Conservation (phyloP, 2,113 vertebrate genomes). For the Anarrhichthys ocellatus region DNA sequence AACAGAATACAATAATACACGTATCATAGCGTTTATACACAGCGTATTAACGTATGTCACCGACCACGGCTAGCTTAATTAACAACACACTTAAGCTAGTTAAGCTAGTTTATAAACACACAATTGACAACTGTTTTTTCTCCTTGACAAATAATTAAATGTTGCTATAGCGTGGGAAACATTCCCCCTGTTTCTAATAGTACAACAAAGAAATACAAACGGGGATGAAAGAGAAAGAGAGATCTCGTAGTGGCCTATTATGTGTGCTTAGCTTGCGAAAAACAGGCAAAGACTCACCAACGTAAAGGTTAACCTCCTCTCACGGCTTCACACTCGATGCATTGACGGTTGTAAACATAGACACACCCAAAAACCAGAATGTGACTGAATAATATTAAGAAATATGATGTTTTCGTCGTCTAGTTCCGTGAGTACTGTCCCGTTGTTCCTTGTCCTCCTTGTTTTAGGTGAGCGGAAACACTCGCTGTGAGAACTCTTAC, state of each 20-base stretch:
- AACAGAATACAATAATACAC: not conserved
- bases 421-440: constrained; percentile 18
- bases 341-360: constrained; percentile 56
- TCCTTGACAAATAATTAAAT: not conserved
- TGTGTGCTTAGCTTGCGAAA: constrained; percentile 68
- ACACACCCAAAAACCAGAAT: constrained; percentile 28
- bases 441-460: constrained; percentile 56
- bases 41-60: constrained; percentile 3
- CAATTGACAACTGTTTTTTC: constrained; percentile 24
- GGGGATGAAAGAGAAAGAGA: not conserved
- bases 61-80: constrained; percentile 33
- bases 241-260: constrained; percentile 59
- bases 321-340: constrained; percentile 73
- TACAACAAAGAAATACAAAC: not conserved
- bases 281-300: constrained; percentile 75
- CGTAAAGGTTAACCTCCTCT: constrained; percentile 78
- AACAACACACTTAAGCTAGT: constrained; percentile 21
- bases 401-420: constrained; percentile 37
- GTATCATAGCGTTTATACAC: not conserved
- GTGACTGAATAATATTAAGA: not conserved
- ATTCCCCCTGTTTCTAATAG: not conserved
- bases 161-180: not conserved
- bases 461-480: constrained; percentile 75
- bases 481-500: constrained; percentile 64
- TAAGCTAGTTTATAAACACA: constrained; percentile 21